Conservation (phyloP, 1,140 invertebrate species). For the Notospermus geniculatus region DNA sequence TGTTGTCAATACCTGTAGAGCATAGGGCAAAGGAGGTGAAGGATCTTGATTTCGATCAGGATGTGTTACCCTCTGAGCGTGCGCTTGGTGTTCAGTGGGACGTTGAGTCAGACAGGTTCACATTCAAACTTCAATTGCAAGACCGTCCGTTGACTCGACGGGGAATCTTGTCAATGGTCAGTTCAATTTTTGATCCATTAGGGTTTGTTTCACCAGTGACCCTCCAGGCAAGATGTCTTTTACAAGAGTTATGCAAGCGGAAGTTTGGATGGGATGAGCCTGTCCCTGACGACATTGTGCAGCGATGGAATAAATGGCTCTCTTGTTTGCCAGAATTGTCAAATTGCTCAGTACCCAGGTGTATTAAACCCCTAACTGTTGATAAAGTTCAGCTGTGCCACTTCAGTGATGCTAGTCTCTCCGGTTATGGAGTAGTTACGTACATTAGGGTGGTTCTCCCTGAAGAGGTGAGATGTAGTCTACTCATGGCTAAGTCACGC, state of each 20-base stretch:
- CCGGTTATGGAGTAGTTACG: constrained; percentile 1
- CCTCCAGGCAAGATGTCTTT: constrained; percentile 12
- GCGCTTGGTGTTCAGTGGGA: constrained; percentile 19
- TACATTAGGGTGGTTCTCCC: constrained; percentile 1
- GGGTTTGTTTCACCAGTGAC: constrained; percentile 17
- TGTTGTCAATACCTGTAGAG: constrained; percentile 13
- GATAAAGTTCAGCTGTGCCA: neutral
- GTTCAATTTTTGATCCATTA: constrained; percentile 19
- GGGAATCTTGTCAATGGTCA: constrained; percentile 16
- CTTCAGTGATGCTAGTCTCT: constrained; percentile 11
- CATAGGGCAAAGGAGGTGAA: constrained; percentile 10
- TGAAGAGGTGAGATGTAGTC: neutral
- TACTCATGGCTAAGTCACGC: constrained; percentile 8
- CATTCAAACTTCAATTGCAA: neutral
- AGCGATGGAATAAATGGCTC: constrained; percentile 9
- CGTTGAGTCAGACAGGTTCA: constrained; percentile 11
- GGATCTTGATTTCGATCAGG: constrained; percentile 4
- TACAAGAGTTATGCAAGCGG: constrained; percentile 15
- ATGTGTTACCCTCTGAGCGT: constrained; percentile 7
- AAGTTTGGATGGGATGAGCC: constrained; percentile 21
- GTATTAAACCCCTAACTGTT: constrained; percentile 10
- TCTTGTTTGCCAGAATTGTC: constrained; percentile 6
- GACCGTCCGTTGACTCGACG: neutral
- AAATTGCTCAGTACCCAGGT: neutral
- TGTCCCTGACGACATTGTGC: neutral